Evolutionary conservation across 2,113 vertebrate species (phyloP), one percentile per base, ranked within the genome.

Genomic region (Galeopterus variegatus): DNA sequence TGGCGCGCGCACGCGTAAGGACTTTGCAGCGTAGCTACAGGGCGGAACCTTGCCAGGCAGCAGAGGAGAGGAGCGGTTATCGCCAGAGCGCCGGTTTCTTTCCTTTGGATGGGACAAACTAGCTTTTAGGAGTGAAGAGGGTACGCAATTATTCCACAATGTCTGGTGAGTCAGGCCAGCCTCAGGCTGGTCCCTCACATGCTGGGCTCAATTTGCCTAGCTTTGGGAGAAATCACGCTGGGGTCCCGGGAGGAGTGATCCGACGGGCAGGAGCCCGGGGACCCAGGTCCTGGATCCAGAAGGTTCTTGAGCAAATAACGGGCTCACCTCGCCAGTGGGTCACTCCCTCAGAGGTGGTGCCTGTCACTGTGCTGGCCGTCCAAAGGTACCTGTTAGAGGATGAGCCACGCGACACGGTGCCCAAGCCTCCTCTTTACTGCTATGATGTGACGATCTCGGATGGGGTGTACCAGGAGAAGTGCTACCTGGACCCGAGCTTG

Each of bases 361-460:
- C 97, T 21, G 93, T 99, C 26, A 92, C 96, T 11, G 99, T 99
- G n/a, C 28, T 98, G 96, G 98, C 98, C 10, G 88, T 99, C 58
- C 98, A 99, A 84, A 97, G 99, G 12, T 99, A 99, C 85, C 69
- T 99, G 83, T 97, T 98, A 10, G 97, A 94, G 77, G 64, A 33
- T 15, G 72, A 95, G 67, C 79, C 85, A 2, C 5, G n/a, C 36
- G 3, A 96, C 98, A 50, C 45, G 0, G 90, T 98, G 91, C 58
- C 21, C 24, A 24, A 94, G 97, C 86, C 87, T 56, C 95, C 98
- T 94, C 95, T 64, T 84, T 98, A 98, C 56, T 98, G 96, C 94
- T 98, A 98, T 65, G 98, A 98, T 95, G 87, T 99, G 96, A 99
- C 99, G 0, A 36, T 99, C 10, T 98, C 98, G 0, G 99, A 99